phyloP scores from a whole-genome alignment of 2,113 vertebrate genomes.

The Turdus rufiventris region DNA sequence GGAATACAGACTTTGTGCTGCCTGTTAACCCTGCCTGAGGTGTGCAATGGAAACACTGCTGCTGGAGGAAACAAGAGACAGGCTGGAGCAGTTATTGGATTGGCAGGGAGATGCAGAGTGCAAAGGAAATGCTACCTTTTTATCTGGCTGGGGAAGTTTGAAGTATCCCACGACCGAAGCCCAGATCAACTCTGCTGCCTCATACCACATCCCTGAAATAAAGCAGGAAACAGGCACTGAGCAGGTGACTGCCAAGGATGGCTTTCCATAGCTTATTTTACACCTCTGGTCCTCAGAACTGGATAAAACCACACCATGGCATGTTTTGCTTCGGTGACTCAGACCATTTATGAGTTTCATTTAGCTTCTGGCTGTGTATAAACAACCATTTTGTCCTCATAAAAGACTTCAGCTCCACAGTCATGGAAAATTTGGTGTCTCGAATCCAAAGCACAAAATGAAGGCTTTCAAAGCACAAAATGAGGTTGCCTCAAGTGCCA shows the following conservation, averaged over 20 bases:
- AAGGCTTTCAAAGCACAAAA: background rate
- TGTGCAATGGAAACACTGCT: background rate
- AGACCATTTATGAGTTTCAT: background rate
- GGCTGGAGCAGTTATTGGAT: background rate
- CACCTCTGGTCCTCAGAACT: background rate
- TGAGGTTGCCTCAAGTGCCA: background rate
- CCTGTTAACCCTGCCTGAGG: background rate
- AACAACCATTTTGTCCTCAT: background rate
- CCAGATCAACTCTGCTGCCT: slow-evolving; percentile 89
- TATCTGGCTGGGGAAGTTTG: slow-evolving; percentile 87
- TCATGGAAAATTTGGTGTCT: background rate
- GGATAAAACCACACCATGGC: background rate
- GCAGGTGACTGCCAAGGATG: background rate
- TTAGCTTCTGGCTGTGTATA: background rate
- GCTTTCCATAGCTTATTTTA: background rate
- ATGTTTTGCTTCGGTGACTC: background rate
- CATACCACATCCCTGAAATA: slow-evolving; percentile 88
- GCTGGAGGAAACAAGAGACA: background rate
- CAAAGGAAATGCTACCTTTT: slow-evolving; percentile 77
- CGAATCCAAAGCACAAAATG: background rate
- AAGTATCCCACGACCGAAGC: slow-evolving; percentile 86
- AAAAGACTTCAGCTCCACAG: background rate
- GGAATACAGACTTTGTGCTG: background rate
- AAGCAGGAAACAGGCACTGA: background rate
- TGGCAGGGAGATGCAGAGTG: background rate